Evolutionary conservation across 2,888 invertebrate species (phyloP).

Genomic region (Dendrolimus pini): DNA sequence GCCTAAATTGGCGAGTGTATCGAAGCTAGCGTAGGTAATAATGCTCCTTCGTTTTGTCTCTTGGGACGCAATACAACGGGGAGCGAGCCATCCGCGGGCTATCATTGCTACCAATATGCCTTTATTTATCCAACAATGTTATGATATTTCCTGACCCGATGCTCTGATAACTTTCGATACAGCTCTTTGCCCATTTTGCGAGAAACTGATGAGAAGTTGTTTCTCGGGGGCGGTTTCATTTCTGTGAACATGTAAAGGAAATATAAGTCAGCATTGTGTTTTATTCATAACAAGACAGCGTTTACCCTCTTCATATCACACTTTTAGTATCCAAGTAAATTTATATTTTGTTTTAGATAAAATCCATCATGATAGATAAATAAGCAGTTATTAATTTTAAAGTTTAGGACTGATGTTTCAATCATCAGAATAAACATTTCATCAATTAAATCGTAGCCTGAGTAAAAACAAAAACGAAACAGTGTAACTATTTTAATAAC

Average conservation of each 20-base stretch:
- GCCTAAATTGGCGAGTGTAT: no score
- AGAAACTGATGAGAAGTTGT: slow-evolving; percentile 28
- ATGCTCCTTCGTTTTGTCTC: slow-evolving; percentile 51
- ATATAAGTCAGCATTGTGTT: slow-evolving; percentile 20
- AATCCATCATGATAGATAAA: no score
- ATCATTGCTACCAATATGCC: slow-evolving; percentile 50
- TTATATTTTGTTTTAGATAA: no score
- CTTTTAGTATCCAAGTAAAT: no score
- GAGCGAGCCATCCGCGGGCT: slow-evolving; percentile 33
- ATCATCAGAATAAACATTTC: no score
- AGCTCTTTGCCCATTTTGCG: slow-evolving; percentile 28
- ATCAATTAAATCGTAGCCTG: no score
- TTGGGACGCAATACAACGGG: slow-evolving; percentile 44
- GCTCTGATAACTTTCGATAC: slow-evolving; percentile 46
- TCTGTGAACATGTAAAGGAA: slow-evolving; percentile 31
- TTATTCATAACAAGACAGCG: not conserved
- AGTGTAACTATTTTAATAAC: no score
- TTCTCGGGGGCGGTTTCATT: slow-evolving; percentile 29
- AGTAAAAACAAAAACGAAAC: no score
- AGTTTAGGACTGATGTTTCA: no score
- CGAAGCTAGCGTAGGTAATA: slow-evolving; percentile 14
- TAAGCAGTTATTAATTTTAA: no score
- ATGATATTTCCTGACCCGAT: slow-evolving; percentile 43
- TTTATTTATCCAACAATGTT: slow-evolving; percentile 56
- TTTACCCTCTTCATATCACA: no score